Evolutionary conservation across 23 tunicate species (phyloP).

Genomic region (Phallusia fumigata): DNA sequence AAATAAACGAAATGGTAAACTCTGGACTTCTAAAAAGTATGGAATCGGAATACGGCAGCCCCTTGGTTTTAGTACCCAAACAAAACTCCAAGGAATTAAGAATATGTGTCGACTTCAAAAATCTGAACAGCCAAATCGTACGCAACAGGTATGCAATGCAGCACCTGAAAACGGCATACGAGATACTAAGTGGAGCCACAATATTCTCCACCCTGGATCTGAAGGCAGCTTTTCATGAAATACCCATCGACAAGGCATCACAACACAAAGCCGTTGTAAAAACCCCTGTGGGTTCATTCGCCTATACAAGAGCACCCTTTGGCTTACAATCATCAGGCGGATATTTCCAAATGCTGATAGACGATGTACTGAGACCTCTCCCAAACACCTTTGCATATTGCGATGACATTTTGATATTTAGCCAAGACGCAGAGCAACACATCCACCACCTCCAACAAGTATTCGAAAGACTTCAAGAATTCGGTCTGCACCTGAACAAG

Average conservation of each 20-base stretch:
- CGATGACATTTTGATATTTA: background rate
- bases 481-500: background rate
- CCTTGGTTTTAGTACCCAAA: background rate
- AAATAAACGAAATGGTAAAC: slow-evolving; percentile 2
- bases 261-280: slow-evolving; percentile 6
- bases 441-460: background rate
- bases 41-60: background rate
- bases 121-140: background rate
- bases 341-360: background rate
- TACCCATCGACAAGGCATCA: background rate
- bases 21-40: background rate
- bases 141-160: slow-evolving; percentile 1
- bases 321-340: background rate
- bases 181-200: background rate
- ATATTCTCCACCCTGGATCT: slow-evolving; percentile 5
- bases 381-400: background rate
- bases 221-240: background rate
- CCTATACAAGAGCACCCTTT: background rate
- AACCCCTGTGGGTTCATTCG: slow-evolving; percentile 2
- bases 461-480: background rate
- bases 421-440: background rate
- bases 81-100: background rate
- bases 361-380: background rate
- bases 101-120: background rate
- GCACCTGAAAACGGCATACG: background rate